Evolutionary conservation across 2,888 invertebrate genomes (phyloP).

Genomic region (Mythimna pallens): DNA sequence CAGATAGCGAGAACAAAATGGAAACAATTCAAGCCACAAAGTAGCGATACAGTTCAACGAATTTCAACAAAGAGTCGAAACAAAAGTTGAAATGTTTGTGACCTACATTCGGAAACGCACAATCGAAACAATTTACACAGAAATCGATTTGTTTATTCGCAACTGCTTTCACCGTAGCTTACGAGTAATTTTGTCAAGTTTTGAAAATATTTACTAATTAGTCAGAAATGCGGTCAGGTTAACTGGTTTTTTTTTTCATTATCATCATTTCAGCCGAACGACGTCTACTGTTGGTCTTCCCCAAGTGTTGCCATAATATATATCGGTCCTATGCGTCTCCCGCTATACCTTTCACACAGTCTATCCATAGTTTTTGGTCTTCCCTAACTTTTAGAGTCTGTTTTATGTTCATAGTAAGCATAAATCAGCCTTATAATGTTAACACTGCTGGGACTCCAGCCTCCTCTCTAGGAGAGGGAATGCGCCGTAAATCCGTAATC

Average conservation of each 20-base stretch:
- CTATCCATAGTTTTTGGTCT: too few species aligned
- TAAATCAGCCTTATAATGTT: too few species aligned
- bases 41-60: constrained; percentile 10
- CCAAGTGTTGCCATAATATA: too few species aligned
- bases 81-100: constrained; percentile 34
- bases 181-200: constrained; percentile 4
- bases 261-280: too few species aligned
- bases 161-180: constrained; percentile 9
- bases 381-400: too few species aligned
- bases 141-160: constrained; percentile 39
- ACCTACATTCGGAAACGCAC: constrained; percentile 43
- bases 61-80: constrained; percentile 28
- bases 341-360: too few species aligned
- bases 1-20: constrained; percentile 2
- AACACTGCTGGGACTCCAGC: too few species aligned
- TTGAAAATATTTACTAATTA: constrained; percentile 17
- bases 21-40: neutral
- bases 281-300: too few species aligned
- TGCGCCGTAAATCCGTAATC: too few species aligned
- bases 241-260: neutral
- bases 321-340: too few species aligned
- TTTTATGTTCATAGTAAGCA: too few species aligned
- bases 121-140: constrained; percentile 38
- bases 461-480: too few species aligned
- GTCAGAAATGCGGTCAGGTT: constrained; percentile 6